Percentiles rank a stretch among this genome's conserved stretches.
These are phyloP conservation scores for Diaprepes abbreviatus DNA, from an alignment of 2,888 invertebrate species.

Conservation along the genomic window DNA sequence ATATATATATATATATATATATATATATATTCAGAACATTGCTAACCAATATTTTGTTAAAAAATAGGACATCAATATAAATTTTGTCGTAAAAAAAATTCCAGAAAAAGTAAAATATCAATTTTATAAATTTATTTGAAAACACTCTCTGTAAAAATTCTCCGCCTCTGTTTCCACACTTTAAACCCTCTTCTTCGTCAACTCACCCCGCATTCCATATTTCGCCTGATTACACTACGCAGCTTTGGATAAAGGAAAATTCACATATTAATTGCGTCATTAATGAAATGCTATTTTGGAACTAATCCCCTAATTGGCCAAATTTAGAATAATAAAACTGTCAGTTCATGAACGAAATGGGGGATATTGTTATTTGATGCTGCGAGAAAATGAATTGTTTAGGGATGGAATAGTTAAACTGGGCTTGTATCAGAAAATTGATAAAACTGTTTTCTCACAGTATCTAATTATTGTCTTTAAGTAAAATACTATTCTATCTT, in stretches of 20 bases:
- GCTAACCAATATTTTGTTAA: too few relatives aligned
- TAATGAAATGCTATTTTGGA: constrained; percentile 61
- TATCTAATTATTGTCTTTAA: neutral
- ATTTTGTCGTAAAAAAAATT: too few relatives aligned
- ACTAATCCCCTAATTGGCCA: constrained; percentile 62
- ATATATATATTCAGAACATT: too few relatives aligned
- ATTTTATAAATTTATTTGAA: too few relatives aligned
- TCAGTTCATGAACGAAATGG: neutral
- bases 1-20: too few relatives aligned
- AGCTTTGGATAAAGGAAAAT: constrained; percentile 61
- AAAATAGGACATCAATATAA: too few relatives aligned
- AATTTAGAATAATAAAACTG: constrained; percentile 47
- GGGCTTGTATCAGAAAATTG: too few relatives aligned
- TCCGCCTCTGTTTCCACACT: constrained; percentile 22
- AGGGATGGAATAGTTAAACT: neutral
- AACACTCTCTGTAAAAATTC: too few relatives aligned
- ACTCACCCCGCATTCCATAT: constrained; percentile 56
- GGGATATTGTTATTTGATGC: neutral
- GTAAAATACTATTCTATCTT: too few relatives aligned
- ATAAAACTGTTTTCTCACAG: neutral
- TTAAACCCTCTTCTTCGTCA: constrained; percentile 40
- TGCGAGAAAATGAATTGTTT: neutral
- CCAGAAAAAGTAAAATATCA: too few relatives aligned
- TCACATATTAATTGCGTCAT: constrained; percentile 64
- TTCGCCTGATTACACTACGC: constrained; percentile 63